A percentile compares a stretch with the other conserved stretches of the same genome.
Evolutionary conservation across 2,113 vertebrate genomes (phyloP).

Genomic region (Ctenodactylus gundi): DNA sequence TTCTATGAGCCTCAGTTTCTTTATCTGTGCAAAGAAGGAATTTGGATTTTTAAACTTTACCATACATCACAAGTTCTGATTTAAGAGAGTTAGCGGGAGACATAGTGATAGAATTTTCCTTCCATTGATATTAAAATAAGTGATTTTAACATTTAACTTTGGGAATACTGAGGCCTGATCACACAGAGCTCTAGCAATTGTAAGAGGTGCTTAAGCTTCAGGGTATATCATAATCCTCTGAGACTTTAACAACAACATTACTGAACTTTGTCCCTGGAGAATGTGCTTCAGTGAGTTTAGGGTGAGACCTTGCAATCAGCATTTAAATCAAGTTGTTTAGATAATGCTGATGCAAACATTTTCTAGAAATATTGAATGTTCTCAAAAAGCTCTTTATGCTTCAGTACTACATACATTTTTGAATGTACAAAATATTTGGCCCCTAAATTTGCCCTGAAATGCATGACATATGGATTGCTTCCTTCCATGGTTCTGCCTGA

Average conservation of each 20-base stretch:
- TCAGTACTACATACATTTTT: background rate
- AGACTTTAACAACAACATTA: background rate
- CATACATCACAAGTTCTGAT: slow-evolving; percentile 6
- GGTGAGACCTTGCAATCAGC: background rate
- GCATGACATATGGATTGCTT: background rate
- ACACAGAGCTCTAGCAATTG: background rate
- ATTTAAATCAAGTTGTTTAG: slow-evolving; percentile 11
- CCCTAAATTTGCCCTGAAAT: background rate
- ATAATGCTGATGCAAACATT: background rate
- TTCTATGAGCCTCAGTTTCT: background rate
- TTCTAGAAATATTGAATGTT: background rate
- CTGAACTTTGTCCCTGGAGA: background rate
- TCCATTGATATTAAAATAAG: background rate
- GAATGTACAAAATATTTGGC: background rate
- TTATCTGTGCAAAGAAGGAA: background rate
- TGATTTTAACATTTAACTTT: background rate
- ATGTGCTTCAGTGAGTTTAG: background rate
- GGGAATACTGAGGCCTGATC: background rate
- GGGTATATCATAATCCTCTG: background rate
- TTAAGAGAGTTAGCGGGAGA: background rate
- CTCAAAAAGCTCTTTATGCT: background rate
- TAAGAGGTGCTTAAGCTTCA: slow-evolving; percentile 1
- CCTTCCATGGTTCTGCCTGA: background rate
- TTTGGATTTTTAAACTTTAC: background rate
- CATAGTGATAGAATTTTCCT: background rate